Evolutionary conservation across 2,888 invertebrate genomes (phyloP), one percentile per base, ranked within the genome.

Genomic region (Troides helena): DNA sequence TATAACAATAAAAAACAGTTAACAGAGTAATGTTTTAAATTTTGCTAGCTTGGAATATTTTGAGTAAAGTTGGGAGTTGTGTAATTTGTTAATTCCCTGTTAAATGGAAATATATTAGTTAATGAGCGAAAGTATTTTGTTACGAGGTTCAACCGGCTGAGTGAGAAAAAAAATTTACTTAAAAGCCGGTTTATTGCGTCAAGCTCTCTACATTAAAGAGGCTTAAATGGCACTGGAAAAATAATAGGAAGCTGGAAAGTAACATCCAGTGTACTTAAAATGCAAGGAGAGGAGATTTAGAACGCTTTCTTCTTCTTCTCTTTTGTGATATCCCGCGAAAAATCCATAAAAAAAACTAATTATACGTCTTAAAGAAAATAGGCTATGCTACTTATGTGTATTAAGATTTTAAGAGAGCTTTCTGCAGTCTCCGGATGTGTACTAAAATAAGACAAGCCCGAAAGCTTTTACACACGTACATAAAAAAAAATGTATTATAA

Each of bases 131-230:
- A 56, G 21, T 61, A 66, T 59, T 66, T 66, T 30, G 67, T 62
- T 62, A 67, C 57, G n/a, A 57, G 57, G 21, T 36, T 39, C 50
- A 56, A 21, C 43, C 17, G 36, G 39, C 53, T 67, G 39, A 67
- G 53, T 39, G 39, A 39, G 39, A 10, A 56, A 61, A 61, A 67
- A 67, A 67, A 61, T 61, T 61, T 56, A 67, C 61, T 6, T 61
- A 62, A 67, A 67, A 61, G 67, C 53, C 53, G 67, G 61, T 61
- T 67, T 67, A 67, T 56, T 67, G 67, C 61, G 67, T 67, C 67
- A 67, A 67, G 67, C 67, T 67, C 67, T 67, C 61, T 62, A 67
- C 67, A 67, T 61, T 67, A 67, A 67, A 62, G 61, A 61, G 67
- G 67, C 67, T 67, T 67, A 67, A 67, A 67, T 67, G 61, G 39